A percentile compares a stretch with the other conserved stretches of the same genome.
These are phyloP conservation scores for Pollenia griseotomentosa DNA, from an alignment of 2,888 invertebrate species.

Conservation along the genomic window DNA sequence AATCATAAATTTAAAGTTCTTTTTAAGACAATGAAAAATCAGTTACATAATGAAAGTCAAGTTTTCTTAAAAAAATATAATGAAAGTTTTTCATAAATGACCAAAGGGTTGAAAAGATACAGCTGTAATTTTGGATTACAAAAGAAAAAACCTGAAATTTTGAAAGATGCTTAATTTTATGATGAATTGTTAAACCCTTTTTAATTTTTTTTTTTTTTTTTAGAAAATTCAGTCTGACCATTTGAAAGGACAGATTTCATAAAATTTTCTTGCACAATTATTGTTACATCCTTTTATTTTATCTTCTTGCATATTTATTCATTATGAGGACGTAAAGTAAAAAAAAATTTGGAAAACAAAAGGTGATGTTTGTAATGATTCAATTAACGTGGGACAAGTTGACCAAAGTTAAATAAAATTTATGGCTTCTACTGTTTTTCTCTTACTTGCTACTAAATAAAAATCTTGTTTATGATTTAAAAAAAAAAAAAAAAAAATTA, in stretches of 20 bases:
- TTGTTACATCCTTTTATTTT: conserved; percentile 66
- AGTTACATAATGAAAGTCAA: conserved; percentile 58
- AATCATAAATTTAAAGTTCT: conserved; percentile 39
- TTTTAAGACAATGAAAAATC: conserved; percentile 37
- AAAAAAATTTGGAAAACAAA: conserved; percentile 23
- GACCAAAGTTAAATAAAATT: conserved; percentile 76
- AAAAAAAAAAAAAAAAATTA: neutral
- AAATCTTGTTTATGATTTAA: conserved; percentile 52
- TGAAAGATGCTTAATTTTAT: conserved; percentile 55
- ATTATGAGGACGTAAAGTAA: neutral
- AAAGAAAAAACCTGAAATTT: neutral
- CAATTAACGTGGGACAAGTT: conserved; percentile 79
- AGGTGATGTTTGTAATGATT: conserved; percentile 74
- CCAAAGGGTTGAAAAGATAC: conserved; percentile 39
- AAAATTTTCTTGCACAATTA: conserved; percentile 14
- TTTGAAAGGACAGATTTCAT: neutral
- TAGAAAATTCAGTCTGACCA: conserved; percentile 28
- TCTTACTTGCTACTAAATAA: neutral
- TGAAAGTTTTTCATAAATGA: conserved; percentile 44
- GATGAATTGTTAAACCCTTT: conserved; percentile 41
- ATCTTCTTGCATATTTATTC: neutral
- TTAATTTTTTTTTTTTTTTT: neutral
- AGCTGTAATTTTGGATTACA: conserved; percentile 31
- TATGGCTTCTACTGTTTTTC: conserved; percentile 50
- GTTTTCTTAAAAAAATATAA: conserved; percentile 35